A percentile compares a stretch with the other conserved stretches of the same genome.
Evolutionary conservation across 1,140 invertebrate species (phyloP).

Genomic region (Nixonia krombeini): DNA sequence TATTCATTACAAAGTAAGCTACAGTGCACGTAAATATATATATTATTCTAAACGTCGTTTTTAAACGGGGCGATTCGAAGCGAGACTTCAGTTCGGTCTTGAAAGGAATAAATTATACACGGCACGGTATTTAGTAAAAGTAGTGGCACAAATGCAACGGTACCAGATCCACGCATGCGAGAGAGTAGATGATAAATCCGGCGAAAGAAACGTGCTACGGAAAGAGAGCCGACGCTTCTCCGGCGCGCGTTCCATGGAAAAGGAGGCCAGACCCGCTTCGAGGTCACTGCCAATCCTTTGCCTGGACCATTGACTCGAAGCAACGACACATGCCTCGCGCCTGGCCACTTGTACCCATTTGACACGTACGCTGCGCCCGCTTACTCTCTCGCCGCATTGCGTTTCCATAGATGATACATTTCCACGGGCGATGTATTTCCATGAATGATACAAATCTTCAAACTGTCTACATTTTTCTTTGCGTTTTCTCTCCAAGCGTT

Average conservation of each 20-base stretch:
- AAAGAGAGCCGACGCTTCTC: slow-evolving; percentile 41
- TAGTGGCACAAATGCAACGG: slow-evolving; percentile 30
- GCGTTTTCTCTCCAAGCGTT: too few relatives aligned
- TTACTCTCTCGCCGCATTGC: too few relatives aligned
- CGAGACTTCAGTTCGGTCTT: background rate
- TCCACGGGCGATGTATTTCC: too few relatives aligned
- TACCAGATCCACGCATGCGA: slow-evolving; percentile 35
- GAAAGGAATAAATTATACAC: slow-evolving; percentile 8
- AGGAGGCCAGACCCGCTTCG: slow-evolving; percentile 43
- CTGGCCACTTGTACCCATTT: too few relatives aligned
- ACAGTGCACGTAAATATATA: too few relatives aligned
- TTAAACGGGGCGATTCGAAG: too few relatives aligned
- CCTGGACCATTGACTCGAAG: slow-evolving; percentile 41
- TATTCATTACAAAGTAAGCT: too few relatives aligned
- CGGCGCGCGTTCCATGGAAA: slow-evolving; percentile 40
- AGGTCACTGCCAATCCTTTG: slow-evolving; percentile 43
- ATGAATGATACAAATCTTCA: too few relatives aligned
- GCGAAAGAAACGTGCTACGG: slow-evolving; percentile 41
- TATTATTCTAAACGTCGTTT: too few relatives aligned
- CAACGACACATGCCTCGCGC: background rate
- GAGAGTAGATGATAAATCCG: slow-evolving; percentile 44
- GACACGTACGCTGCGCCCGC: too few relatives aligned
- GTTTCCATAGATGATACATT: too few relatives aligned
- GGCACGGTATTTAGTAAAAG: slow-evolving; percentile 31
- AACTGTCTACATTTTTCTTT: too few relatives aligned